phyloP scores from a whole-genome alignment of 2,888 invertebrate genomes.

The Gisinianus flammeolus region DNA sequence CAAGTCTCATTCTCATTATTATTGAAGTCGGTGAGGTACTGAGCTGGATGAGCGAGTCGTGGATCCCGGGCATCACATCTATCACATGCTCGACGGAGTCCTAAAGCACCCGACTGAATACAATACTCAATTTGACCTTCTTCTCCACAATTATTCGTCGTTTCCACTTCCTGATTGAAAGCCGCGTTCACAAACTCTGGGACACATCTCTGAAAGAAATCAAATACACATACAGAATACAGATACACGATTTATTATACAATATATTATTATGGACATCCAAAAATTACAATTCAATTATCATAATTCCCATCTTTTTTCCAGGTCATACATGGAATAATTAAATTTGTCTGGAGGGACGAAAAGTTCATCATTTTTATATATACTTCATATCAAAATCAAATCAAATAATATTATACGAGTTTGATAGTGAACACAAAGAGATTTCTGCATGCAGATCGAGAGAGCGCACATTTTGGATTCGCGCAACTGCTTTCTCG shows the following conservation, averaged over 20 bases:
- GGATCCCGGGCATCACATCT: conserved; percentile 71
- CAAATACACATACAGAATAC: no score
- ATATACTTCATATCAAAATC: no score
- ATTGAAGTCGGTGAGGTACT: conserved; percentile 88
- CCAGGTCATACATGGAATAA: not conserved
- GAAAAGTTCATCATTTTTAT: not conserved
- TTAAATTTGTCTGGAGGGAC: not conserved
- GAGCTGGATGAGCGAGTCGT: conserved; percentile 71
- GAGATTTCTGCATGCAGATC: no score
- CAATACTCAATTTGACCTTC: conserved; percentile 81
- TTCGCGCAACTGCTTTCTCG: no score
- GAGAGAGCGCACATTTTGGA: no score
- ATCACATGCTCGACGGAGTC: conserved; percentile 76
- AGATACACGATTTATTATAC: no score
- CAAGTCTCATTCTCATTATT: conserved; percentile 89
- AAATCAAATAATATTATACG: no score
- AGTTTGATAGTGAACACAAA: no score
- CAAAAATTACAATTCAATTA: no score
- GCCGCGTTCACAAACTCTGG: conserved; percentile 98
- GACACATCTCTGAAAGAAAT: conserved; percentile 78
- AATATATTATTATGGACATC: no score
- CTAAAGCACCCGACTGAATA: conserved; percentile 81
- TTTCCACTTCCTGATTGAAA: conserved; percentile 84
- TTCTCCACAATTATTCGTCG: conserved; percentile 95
- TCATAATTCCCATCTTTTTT: not conserved